Base-by-base conservation (phyloP, 2,888 invertebrate species). In the Hymenopus coronatus region DNA sequence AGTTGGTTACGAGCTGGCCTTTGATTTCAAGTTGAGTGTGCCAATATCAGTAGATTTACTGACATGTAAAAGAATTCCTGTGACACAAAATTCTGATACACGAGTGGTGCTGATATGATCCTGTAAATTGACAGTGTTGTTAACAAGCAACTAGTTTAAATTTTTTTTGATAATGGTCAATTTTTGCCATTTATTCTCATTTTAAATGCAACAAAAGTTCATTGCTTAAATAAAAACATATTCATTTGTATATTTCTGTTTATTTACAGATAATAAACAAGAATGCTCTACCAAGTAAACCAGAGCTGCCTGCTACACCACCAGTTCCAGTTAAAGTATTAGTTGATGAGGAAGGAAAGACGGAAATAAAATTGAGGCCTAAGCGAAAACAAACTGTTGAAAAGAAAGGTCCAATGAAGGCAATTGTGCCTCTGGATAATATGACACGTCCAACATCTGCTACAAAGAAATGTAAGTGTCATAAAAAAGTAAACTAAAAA, bases 351-450 rank as follows among this genome's bases (percentile, higher is more conserved):
- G 33, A 33, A 12, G 27, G 33, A 14, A 82, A 33, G 3, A n/a
- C 15, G 8, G 40, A 87, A 27, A 8, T 82, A 7, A 82, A 82
- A n/a, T 27, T 87, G n/a, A 87, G 82, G 30, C 33, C 82, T 25
- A 87, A 87, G 40, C 20, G 27, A 70, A 82, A 82, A 4, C 82
- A 87, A 25, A 28, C 28, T 27, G 27, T 33, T 87, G 87, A 40
- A 30, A 82, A 82, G 33, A 30, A 40, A 82, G 87, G 87, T 12
- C 87, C 87, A 33, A n/a, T 87, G 82, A 87, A 87, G n/a, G 87
- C 87, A 30, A 28, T 82, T n/a, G 82, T 87, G 20, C 87, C 87
- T 28, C n/a, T 87, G 9, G 33, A 28, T 33, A 87, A 33, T 14
- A 87, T 87, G 87, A 82, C 54, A 40, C 82, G 87, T 20, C 28